phyloP scores from a whole-genome alignment of 2,797 vertebrate genomes.

The Poecilia wingei region DNA sequence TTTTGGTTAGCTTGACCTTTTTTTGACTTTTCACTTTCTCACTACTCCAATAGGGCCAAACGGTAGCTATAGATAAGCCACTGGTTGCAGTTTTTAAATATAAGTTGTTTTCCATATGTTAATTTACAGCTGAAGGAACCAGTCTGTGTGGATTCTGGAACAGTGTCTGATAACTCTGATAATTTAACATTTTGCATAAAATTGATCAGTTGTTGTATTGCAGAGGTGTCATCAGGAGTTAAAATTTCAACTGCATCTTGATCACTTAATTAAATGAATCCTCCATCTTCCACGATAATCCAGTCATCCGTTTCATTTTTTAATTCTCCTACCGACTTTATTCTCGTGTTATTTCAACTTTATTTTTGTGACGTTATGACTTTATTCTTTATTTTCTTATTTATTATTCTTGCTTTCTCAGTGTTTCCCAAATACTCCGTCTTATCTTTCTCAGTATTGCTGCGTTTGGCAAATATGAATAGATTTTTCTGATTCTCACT shows the following conservation, averaged over 20 bases:
- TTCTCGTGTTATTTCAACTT: too few relatives aligned
- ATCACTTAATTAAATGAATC: background rate
- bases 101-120: background rate
- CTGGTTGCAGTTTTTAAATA: background rate
- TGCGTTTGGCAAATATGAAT: too few relatives aligned
- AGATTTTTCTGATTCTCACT: too few relatives aligned
- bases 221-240: background rate
- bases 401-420: too few relatives aligned
- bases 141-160: background rate
- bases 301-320: background rate
- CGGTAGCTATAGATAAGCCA: slow-evolving; percentile 81
- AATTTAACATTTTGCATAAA: background rate
- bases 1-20: slow-evolving; percentile 72
- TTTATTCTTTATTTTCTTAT: too few relatives aligned
- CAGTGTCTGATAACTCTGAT: background rate
- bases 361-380: too few relatives aligned
- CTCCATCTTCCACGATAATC: background rate
- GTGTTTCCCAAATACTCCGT: too few relatives aligned
- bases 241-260: background rate
- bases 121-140: background rate
- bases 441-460: too few relatives aligned
- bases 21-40: slow-evolving; percentile 65
- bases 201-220: background rate
- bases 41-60: slow-evolving; percentile 90
- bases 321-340: too few relatives aligned